Evolutionary conservation across 2,888 invertebrate species (phyloP).

Genomic region (Drosophila siamana): DNA sequence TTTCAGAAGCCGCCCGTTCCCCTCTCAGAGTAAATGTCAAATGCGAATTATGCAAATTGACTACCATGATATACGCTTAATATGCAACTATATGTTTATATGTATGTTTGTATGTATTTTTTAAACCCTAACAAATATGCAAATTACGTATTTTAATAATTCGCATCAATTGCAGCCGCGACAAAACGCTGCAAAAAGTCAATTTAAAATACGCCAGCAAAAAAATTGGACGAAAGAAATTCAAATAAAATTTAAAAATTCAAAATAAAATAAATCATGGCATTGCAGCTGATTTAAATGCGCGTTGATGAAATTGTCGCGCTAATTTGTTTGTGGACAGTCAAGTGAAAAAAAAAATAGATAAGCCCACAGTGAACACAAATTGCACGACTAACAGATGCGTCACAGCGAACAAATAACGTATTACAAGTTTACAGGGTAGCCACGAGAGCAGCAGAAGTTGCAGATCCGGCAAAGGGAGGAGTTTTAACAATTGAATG

Average conservation of each 20-base stretch:
- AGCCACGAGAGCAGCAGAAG: conserved; percentile 1
- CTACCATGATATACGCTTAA: conserved; percentile 30
- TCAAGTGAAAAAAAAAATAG: conserved; percentile 2
- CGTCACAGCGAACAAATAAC: conserved; percentile 6
- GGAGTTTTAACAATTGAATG: conserved; percentile 30
- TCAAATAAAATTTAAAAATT: conserved; percentile 24
- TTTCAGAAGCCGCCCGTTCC: no score
- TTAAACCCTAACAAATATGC: conserved; percentile 37
- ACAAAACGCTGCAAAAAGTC: conserved; percentile 70
- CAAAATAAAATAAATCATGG: conserved; percentile 56
- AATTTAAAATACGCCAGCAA: conserved; percentile 47
- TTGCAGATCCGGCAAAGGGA: conserved; percentile 2
- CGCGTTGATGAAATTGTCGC: conserved; percentile 54
- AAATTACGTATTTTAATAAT: conserved; percentile 41
- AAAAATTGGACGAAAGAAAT: conserved; percentile 1
- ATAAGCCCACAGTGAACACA: neutral
- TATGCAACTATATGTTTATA: neutral
- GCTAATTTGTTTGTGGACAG: conserved; percentile 54
- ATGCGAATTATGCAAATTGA: conserved; percentile 43
- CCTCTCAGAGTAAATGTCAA: conserved; percentile 25
- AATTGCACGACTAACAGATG: neutral
- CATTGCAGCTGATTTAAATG: conserved; percentile 51
- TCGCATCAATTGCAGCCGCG: conserved; percentile 22
- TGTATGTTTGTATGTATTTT: neutral
- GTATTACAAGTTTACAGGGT: conserved; percentile 16